Base-by-base conservation (phyloP, 2,797 vertebrate genomes). In the Graptemys geographica region DNA sequence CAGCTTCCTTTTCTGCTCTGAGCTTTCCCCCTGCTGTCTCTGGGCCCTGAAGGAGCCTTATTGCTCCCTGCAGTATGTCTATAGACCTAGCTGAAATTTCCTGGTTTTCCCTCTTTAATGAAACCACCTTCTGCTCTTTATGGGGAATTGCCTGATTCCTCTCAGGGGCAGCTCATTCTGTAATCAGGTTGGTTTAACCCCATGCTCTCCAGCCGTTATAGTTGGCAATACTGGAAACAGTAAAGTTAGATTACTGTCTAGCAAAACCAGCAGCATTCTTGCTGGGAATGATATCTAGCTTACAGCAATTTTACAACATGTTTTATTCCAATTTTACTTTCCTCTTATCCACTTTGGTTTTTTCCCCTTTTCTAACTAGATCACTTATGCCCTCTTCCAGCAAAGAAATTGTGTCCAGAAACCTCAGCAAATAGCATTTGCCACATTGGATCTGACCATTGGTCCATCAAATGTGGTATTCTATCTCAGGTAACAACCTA, bases 141-240 rank as follows among this genome's bases (percentile, higher is more conserved):
- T 62, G 13, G 15, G 59, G 57, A 59, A 28, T 31, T 59, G 31
- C 59, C 13, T 33, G 59, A 62, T 59, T 59, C 25, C 28, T 33
- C 31, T 62, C 59, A 62, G 13, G 31, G 18, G 28, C 12, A 11
- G 59, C 31, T 62, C 31, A 62, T 62, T 62, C 59, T 62, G 25
- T 62, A 15, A 33, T 62, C 59, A 62, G 28, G 59, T 62, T 62
- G 59, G 59, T 31, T 62, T 62, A 62, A 62, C 31, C 28, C 15
- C 31, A 33, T 62, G 59, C 59, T 33, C 15, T 62, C 28, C 31
- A 62, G 59, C 13, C 4, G 3, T 62, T 33, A 62, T 6, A 31
- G 27, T 2, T 62, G 59, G 59, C 59, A 62, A 62, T 62, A 62
- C 65, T 81, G 59, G 47, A 94, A 94, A 94, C 93, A 95, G 52